phyloP scores from a whole-genome alignment of 2,797 vertebrate species.

The Ptychadena robeensis region DNA sequence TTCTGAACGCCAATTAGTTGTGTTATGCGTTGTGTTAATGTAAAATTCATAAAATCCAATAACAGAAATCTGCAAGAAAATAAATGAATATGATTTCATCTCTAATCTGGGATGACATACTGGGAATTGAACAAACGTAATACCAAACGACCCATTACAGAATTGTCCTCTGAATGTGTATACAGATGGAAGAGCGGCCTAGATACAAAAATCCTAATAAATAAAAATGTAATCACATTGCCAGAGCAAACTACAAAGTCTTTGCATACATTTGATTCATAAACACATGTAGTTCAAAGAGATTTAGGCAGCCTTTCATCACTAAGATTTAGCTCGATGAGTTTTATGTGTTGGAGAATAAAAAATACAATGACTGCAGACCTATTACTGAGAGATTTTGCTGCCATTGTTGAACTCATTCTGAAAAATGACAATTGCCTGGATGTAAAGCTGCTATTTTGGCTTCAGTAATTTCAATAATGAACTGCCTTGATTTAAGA shows the following conservation, averaged over 20 bases:
- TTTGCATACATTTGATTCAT: neutral
- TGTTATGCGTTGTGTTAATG: too few species aligned
- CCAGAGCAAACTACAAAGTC: neutral
- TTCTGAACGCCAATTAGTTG: too few species aligned
- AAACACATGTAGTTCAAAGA: neutral
- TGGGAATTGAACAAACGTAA: constrained; percentile 11
- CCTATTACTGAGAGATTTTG: too few species aligned
- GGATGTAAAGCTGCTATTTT: too few species aligned
- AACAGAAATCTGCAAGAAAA: constrained; percentile 2
- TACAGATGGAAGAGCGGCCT: constrained; percentile 13
- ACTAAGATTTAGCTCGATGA: neutral
- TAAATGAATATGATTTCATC: constrained; percentile 21
- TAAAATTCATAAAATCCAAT: neutral
- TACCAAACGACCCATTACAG: constrained; percentile 16
- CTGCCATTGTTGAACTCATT: too few species aligned
- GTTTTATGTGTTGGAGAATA: too few species aligned
- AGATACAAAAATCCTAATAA: constrained; percentile 25
- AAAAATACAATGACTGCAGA: too few species aligned
- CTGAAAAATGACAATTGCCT: too few species aligned
- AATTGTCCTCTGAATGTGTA: neutral
- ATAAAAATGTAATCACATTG: constrained; percentile 5
- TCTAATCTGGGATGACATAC: constrained; percentile 7
- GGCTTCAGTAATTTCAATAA: too few species aligned
- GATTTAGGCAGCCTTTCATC: neutral
- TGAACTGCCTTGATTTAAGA: too few species aligned